Conservation (phyloP, 1,140 invertebrate species). For the Lutraria rhynchaena region DNA sequence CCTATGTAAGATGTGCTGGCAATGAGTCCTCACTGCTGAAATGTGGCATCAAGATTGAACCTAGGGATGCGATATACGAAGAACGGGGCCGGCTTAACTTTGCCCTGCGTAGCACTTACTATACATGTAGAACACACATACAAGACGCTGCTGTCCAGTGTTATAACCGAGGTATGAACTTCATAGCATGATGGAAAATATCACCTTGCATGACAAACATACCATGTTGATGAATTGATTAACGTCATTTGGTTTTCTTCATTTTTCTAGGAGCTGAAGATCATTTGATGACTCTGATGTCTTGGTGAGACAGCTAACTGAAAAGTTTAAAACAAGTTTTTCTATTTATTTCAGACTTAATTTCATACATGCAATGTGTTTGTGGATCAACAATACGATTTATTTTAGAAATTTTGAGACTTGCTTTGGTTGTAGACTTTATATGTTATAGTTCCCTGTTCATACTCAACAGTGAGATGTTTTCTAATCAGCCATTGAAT, state of each 20-base stretch:
- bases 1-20: constrained; percentile 52
- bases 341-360: too few species aligned
- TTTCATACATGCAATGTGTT: too few species aligned
- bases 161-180: constrained; percentile 43
- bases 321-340: too few species aligned
- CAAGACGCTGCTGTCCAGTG: constrained; percentile 51
- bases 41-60: constrained; percentile 51
- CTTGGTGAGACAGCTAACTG: too few species aligned
- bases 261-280: not conserved
- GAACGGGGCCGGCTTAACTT: constrained; percentile 29
- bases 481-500: too few species aligned
- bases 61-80: constrained; percentile 35
- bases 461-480: too few species aligned
- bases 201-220: not conserved
- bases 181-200: not conserved
- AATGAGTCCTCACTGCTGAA: constrained; percentile 55
- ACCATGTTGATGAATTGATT: not conserved
- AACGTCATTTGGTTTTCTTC: not conserved
- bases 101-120: constrained; percentile 35
- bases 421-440: too few species aligned
- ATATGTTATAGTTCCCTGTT: too few species aligned
- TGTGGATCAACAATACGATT: too few species aligned
- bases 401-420: too few species aligned
- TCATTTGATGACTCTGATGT: not conserved
- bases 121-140: constrained; percentile 53